Evolutionary conservation across 2,797 vertebrate species (phyloP).

Genomic region (Lutjanus campechanus): DNA sequence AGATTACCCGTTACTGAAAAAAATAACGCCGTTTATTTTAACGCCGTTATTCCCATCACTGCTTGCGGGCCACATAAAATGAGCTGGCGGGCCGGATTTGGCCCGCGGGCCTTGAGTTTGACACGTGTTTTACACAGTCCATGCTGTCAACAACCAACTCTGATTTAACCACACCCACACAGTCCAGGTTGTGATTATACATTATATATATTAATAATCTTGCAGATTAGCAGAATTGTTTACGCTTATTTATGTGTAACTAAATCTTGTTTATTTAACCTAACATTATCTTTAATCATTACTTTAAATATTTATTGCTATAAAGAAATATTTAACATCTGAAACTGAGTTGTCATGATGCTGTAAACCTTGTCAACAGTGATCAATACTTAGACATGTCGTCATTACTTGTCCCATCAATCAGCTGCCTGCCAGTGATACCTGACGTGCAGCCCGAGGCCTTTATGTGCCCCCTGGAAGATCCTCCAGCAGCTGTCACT

Average conservation of each 20-base stretch:
- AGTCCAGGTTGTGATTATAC: background rate
- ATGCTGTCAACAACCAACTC: conserved; percentile 17
- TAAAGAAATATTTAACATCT: background rate
- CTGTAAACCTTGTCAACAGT: background rate
- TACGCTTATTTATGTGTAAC: background rate
- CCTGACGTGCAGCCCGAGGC: conserved; percentile 23
- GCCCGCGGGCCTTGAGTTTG: too few relatives aligned
- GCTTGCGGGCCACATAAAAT: too few relatives aligned
- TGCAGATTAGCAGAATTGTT: background rate
- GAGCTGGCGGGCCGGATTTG: too few relatives aligned
- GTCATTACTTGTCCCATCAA: conserved; percentile 13
- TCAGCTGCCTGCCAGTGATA: conserved; percentile 26
- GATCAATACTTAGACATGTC: background rate
- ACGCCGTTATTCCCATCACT: too few relatives aligned
- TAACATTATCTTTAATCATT: background rate
- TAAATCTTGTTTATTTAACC: background rate
- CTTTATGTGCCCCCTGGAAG: conserved; percentile 5
- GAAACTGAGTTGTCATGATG: background rate
- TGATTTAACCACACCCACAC: conserved; percentile 11
- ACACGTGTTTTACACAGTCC: too few relatives aligned
- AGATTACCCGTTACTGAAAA: too few relatives aligned
- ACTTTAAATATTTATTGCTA: background rate
- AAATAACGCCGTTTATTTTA: too few relatives aligned
- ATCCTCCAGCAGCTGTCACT: conserved; percentile 58
- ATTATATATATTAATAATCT: too few relatives aligned